Evolutionary conservation across 2,113 vertebrate species (phyloP).

Genomic region (Brachypteracias leptosomus): DNA sequence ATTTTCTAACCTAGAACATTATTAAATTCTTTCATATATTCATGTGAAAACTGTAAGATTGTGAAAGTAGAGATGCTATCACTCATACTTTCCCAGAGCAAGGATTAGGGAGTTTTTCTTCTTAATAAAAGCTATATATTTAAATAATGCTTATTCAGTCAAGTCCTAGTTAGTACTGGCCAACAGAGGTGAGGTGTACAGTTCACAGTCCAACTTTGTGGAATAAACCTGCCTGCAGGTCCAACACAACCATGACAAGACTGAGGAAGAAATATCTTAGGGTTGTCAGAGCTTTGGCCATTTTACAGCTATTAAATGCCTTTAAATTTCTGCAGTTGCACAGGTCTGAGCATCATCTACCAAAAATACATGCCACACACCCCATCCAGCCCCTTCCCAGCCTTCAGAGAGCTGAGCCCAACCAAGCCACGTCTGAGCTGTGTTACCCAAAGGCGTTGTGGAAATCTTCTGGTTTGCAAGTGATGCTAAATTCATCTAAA

Average conservation of each 20-base stretch:
- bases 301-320: background rate
- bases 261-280: background rate
- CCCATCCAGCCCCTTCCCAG: background rate
- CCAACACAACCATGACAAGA: background rate
- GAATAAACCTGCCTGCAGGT: background rate
- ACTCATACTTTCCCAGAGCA: background rate
- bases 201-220: background rate
- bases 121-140: background rate
- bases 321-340: background rate
- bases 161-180: background rate
- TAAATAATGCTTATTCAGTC: background rate
- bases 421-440: background rate
- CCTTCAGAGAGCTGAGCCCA: background rate
- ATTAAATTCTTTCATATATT: slow-evolving; percentile 50
- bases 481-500: slow-evolving; percentile 3
- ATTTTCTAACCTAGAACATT: slow-evolving; percentile 22
- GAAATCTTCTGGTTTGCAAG: background rate
- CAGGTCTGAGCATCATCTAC: background rate
- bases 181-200: background rate
- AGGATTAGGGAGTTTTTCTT: background rate
- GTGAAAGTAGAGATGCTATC: slow-evolving; percentile 17
- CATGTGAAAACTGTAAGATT: background rate
- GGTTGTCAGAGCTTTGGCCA: background rate
- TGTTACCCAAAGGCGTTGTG: background rate
- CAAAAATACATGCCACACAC: accelerated